Conservation (phyloP, 2,797 vertebrate species). For the Paguma larvata region DNA sequence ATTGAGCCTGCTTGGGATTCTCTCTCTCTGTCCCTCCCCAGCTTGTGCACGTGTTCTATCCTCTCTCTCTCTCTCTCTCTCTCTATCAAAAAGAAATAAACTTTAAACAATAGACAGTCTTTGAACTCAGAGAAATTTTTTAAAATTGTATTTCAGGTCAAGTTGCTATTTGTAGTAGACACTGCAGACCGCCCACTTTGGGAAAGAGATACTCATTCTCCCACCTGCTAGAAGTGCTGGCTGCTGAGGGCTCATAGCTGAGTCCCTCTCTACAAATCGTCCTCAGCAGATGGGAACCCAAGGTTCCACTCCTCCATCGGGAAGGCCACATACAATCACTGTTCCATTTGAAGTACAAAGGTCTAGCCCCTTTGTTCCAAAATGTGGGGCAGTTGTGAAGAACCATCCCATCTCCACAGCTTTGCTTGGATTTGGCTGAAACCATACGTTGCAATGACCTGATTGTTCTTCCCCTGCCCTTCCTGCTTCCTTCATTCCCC, state of each 20-base stretch:
- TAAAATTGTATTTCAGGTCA: not conserved
- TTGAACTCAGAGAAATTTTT: not conserved
- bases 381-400: not conserved
- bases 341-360: not conserved
- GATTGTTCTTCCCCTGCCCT: not conserved
- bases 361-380: not conserved
- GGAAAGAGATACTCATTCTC: not conserved
- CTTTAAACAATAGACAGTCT: not conserved
- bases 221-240: not conserved
- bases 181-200: not conserved
- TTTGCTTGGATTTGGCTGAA: not conserved
- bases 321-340: not conserved
- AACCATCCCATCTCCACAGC: not conserved
- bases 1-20: too few relatives aligned
- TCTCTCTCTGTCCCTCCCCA: too few relatives aligned
- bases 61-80: too few relatives aligned
- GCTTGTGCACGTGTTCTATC: too few relatives aligned
- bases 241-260: not conserved
- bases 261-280: not conserved
- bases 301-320: not conserved
- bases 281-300: not conserved
- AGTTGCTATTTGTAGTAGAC: slow-evolving; percentile 1
- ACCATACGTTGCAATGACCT: not conserved
- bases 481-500: not conserved
- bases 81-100: too few relatives aligned